Evolutionary conservation across 2,888 invertebrate genomes (phyloP), one percentile per base, ranked within the genome.

Genomic region (Drosophila nigricruria): DNA sequence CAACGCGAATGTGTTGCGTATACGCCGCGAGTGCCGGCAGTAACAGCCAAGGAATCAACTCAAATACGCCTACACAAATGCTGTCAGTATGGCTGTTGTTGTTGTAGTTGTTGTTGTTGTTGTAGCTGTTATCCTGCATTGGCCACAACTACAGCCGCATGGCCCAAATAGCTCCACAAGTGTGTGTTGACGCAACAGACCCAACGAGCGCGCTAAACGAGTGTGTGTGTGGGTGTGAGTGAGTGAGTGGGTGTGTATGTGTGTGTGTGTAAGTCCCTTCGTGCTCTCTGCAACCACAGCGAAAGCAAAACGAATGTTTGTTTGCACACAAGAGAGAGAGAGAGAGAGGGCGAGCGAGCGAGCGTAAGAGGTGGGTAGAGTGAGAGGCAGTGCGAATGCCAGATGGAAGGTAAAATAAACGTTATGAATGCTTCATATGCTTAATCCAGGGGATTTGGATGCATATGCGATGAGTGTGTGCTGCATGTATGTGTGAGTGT

Each of bases 381-480:
- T 45, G 61, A 36, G 18, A 25, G 64, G 38, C 20, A 27, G 20
- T 8, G 25, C 25, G 36, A 58, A 27, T 32, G 61, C 49, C 53
- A 65, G 70, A 77, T 70, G 67, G 56, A 71, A 75, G 70, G 80
- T 66, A 88, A 79, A 90, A 87, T 87, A 89, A 89, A 90, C 88
- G 80, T 84, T 84, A 82, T 86, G 92, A 92, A 92, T 92, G 91
- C 90, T 85, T 89, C 92, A 92, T 92, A 92, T 92, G 91, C 91
- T 90, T 92, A 92, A 92, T 92, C 92, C 91, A 89, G 81, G 88
- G 91, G 92, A 92, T 92, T 92, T 92, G 90, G 91, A 90, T 92
- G 90, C 92, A 90, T 82, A 88, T 88, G 78, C 83, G 91, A 91
- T 77, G 77, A 77, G 67, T 68, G 73, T 72, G 25, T 42, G 45